Evolutionary conservation across 1,140 invertebrate genomes (phyloP).

Genomic region (Brachionus koreanus): DNA sequence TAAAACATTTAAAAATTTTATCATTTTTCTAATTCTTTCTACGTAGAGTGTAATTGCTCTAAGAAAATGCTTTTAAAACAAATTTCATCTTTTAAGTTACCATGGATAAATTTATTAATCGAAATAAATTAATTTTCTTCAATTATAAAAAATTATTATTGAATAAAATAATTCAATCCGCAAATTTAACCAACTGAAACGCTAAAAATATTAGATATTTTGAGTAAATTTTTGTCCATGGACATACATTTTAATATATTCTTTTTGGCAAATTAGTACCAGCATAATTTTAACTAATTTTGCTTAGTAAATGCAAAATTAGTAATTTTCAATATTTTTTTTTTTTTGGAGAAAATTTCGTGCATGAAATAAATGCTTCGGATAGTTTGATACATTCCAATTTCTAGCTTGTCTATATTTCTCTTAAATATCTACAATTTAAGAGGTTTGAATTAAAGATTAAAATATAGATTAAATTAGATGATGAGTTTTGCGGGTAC

Average conservation of each 20-base stretch:
- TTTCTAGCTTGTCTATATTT: no score
- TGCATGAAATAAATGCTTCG: no score
- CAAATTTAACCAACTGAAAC: no score
- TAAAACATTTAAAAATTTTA: background rate
- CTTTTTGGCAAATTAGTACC: background rate
- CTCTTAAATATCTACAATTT: no score
- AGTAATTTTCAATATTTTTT: background rate
- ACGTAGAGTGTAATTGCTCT: constrained; percentile 24
- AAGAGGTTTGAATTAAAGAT: no score
- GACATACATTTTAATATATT: background rate
- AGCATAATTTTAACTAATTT: background rate
- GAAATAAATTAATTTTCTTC: no score
- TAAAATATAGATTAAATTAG: background rate
- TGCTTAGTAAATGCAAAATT: background rate
- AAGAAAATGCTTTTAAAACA: background rate
- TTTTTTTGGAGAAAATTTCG: background rate
- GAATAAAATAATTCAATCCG: no score
- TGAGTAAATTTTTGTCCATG: background rate
- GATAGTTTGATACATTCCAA: no score
- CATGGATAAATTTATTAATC: background rate
- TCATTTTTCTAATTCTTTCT: background rate
- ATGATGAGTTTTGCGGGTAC: background rate
- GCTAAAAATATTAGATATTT: no score
- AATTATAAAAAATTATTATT: no score
- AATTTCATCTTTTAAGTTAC: background rate